Conservation (phyloP, 2,888 invertebrate species). For the Aleiodes testaceus region DNA sequence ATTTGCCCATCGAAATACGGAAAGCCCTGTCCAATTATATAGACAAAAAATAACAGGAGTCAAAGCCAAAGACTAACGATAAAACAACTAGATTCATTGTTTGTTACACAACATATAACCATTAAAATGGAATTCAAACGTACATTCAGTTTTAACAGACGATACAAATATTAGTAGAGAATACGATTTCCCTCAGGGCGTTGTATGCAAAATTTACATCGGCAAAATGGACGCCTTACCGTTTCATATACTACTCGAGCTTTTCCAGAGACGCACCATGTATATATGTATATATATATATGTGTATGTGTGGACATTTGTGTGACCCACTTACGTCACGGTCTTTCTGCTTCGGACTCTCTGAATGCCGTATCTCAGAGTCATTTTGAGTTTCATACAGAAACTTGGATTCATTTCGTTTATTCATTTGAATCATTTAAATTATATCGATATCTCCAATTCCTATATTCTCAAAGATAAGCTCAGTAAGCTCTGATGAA, state of each 20-base stretch:
- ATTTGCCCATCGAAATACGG: no score
- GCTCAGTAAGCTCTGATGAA: no score
- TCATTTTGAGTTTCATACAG: constrained; percentile 12
- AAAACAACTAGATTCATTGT: no score
- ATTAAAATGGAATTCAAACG: not conserved
- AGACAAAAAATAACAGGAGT: no score
- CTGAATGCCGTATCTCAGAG: not conserved
- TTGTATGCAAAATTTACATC: constrained; percentile 29
- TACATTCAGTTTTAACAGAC: constrained; percentile 12
- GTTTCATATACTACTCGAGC: constrained; percentile 35
- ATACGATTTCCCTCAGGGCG: constrained; percentile 16
- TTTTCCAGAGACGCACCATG: constrained; percentile 40
- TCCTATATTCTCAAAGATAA: not conserved
- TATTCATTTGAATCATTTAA: not conserved
- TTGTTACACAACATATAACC: not conserved
- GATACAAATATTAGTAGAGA: constrained; percentile 11
- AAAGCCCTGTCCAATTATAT: no score
- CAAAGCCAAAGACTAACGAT: no score
- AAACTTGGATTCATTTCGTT: constrained; percentile 13
- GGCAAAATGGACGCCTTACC: constrained; percentile 39
- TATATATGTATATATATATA: constrained; percentile 3
- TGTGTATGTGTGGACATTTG: constrained; percentile 20
- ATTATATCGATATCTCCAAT: not conserved
- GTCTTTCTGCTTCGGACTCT: constrained; percentile 26
- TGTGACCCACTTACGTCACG: constrained; percentile 36